phyloP scores from a whole-genome alignment of 2,113 vertebrate genomes.

The Toxotes jaculatrix region DNA sequence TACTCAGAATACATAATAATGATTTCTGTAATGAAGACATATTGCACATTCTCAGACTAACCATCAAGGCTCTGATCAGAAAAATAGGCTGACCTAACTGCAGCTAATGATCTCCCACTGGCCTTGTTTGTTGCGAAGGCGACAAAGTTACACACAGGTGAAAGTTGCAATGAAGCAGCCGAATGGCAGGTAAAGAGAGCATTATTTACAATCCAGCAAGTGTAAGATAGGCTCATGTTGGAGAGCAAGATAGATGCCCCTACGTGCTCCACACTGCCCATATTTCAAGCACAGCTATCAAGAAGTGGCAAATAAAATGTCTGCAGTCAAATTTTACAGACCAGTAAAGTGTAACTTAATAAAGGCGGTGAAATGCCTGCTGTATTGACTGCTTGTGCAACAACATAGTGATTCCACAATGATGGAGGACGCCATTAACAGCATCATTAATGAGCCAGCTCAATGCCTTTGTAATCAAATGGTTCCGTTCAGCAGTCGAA shows the following conservation, averaged over 20 bases:
- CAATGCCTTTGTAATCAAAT: constrained; percentile 73
- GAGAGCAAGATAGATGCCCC: constrained; percentile 48
- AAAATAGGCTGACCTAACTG: constrained; percentile 64
- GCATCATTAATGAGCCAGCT: constrained; percentile 76
- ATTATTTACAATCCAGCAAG: constrained; percentile 66
- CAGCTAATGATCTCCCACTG: constrained; percentile 73
- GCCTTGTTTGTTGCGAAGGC: constrained; percentile 34
- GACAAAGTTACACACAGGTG: constrained; percentile 46
- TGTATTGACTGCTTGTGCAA: constrained; percentile 69
- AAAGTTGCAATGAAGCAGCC: constrained; percentile 49
- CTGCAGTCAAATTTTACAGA: constrained; percentile 82
- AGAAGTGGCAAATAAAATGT: constrained; percentile 79
- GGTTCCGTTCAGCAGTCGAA: constrained; percentile 58
- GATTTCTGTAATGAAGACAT: constrained; percentile 75
- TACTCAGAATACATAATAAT: constrained; percentile 64
- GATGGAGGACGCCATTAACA: constrained; percentile 79
- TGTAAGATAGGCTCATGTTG: constrained; percentile 45
- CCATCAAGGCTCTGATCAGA: constrained; percentile 54
- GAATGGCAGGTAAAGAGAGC: constrained; percentile 18
- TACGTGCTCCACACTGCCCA: constrained; percentile 30
- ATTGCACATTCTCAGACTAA: constrained; percentile 53
- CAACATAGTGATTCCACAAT: constrained; percentile 70
- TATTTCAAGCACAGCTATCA: constrained; percentile 72
- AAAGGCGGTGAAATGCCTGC: constrained; percentile 61
- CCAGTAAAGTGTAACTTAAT: constrained; percentile 82